Evolutionary conservation across 2,113 vertebrate species (phyloP), one percentile per base, ranked within the genome.

Genomic region (Bothrops jararaca): DNA sequence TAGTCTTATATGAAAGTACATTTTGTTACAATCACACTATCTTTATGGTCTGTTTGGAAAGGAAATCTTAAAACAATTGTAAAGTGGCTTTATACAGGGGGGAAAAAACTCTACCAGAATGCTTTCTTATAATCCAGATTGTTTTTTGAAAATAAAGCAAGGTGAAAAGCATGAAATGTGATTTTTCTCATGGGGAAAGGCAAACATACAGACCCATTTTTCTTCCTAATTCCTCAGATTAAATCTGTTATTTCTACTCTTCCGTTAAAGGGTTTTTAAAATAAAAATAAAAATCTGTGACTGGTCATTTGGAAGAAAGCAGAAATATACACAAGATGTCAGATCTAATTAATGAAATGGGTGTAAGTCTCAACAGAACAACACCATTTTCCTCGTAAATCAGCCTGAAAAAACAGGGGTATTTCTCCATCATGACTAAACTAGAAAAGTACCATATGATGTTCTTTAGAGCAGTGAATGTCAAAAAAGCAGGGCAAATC

Each of bases 1-100:
- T 29, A 29, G 93, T 92, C 93, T 92, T 50, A 80, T 86, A 52
- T 86, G 88, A 89, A 86, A 69, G 69, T 86, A 89, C 88, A 86
- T 91, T 93, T 93, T 93, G 93, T 93, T 91, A 88, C 74, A 93
- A 92, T 90, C 88, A 87, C 29, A 50, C 85, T 91, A 93, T 93
- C 87, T 64, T 91, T 92, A 89, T 87, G 88, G 80, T 86, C 80
- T 92, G 5, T 90, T 93, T 93, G 93, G 91, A 93, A 93, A 50
- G 48, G 45, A 91, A 91, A 64, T 93, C 93, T 69, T 93, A 80
- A 93, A 91, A 92, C 88, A 89, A 90, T 64, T 60, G 26, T 42
- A 74, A 52, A 42, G 26, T 34, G 90, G 39, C 56, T 92, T 93
- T 89, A 64, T 93, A 9, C 18, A 64, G 23, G 24, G 45, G 39